phyloP scores from a whole-genome alignment of 2,888 invertebrate species.

The Phoenoteleia sp. region DNA sequence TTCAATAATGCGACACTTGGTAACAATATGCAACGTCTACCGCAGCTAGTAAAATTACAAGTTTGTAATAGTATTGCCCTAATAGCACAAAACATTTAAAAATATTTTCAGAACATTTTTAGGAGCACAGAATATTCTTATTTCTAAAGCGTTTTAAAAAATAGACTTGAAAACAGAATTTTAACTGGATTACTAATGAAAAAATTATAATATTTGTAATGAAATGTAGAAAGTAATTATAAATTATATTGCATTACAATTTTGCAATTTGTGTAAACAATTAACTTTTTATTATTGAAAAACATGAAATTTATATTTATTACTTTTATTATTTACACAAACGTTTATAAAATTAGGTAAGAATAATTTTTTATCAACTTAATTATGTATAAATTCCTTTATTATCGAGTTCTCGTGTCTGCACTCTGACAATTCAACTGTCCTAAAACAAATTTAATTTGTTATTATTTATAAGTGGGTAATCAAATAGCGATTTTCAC shows the following conservation, averaged over 20 bases:
- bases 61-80: too few species aligned
- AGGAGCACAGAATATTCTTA: too few species aligned
- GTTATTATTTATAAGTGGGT: too few species aligned
- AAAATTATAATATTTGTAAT: conserved; percentile 7
- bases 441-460: too few species aligned
- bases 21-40: too few species aligned
- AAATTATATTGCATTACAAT: background rate
- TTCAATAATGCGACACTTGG: background rate
- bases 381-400: background rate
- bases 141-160: background rate
- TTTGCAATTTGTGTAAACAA: background rate
- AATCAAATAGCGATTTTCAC: too few species aligned
- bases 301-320: background rate
- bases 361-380: background rate
- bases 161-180: conserved; percentile 12
- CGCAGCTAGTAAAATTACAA: too few species aligned
- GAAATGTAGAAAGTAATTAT: conserved; percentile 8
- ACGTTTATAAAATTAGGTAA: conserved; percentile 9
- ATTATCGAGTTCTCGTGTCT: too few species aligned
- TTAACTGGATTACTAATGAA: conserved; percentile 12
- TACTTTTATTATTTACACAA: conserved; percentile 11
- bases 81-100: too few species aligned
- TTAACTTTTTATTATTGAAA: background rate
- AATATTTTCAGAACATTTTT: background rate
- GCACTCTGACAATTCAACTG: too few species aligned